Evolutionary conservation across 2,797 vertebrate species (phyloP).

Genomic region (Monodelphis domestica): DNA sequence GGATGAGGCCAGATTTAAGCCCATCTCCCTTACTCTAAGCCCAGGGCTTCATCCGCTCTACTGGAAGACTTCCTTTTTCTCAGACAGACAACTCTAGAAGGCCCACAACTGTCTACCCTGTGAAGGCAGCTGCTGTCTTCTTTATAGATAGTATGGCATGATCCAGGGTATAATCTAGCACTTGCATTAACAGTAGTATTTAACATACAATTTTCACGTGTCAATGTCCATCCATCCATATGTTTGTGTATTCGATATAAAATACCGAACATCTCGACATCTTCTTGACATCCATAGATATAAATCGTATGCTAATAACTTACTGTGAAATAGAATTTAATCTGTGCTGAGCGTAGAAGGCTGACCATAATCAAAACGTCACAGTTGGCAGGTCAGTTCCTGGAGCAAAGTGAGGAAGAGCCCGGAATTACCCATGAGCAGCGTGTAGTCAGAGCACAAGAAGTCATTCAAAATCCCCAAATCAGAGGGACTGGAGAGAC

Average conservation of each 20-base stretch:
- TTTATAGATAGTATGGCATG: neutral
- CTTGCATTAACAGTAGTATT: neutral
- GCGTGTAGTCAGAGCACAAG: neutral
- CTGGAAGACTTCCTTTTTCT: neutral
- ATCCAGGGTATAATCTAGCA: neutral
- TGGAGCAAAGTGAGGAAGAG: neutral
- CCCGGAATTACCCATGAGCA: neutral
- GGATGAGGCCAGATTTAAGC: neutral
- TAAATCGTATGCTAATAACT: no score
- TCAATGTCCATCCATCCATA: no score
- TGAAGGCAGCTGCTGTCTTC: neutral
- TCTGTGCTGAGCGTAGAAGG: neutral
- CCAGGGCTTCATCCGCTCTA: neutral
- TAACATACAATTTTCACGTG: neutral
- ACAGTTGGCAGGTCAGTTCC: neutral
- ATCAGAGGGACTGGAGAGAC: neutral
- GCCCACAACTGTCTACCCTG: neutral
- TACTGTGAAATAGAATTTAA: neutral
- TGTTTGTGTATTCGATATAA: no score
- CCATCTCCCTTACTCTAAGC: neutral
- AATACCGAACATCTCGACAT: no score
- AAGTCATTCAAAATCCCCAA: neutral
- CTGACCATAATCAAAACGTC: neutral
- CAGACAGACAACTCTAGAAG: neutral
- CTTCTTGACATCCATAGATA: no score